Conservation (phyloP, 2,888 invertebrate genomes). For the Actias luna region DNA sequence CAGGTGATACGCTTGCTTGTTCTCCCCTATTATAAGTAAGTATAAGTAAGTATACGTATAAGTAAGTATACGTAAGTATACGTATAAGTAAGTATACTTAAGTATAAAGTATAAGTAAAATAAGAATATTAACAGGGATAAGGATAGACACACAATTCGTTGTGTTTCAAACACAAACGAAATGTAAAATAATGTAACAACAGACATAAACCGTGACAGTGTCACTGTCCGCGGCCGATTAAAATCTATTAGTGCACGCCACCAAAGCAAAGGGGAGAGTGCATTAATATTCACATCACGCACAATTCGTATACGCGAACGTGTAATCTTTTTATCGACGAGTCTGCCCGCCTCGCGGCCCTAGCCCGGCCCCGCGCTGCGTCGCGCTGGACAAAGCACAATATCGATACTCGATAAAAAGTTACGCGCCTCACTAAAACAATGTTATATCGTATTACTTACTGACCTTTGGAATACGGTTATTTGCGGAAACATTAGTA, state of each 20-base stretch:
- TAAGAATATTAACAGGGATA: no score
- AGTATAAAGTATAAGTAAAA: no score
- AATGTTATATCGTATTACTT: constrained; percentile 26
- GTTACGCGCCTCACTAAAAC: constrained; percentile 47
- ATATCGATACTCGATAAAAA: constrained; percentile 52
- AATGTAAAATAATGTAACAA: constrained; percentile 34
- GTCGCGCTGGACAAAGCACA: constrained; percentile 49
- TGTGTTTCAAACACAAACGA: constrained; percentile 20
- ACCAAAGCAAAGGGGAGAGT: constrained; percentile 59
- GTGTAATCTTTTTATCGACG: constrained; percentile 77
- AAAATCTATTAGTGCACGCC: constrained; percentile 72
- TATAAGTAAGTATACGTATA: no score
- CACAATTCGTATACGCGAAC: constrained; percentile 72
- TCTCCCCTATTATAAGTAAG: no score
- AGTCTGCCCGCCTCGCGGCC: constrained; percentile 42
- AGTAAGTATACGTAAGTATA: no score
- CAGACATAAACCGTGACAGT: constrained; percentile 45
- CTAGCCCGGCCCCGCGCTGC: constrained; percentile 22
- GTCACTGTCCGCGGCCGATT: constrained; percentile 63
- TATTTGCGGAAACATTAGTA: background rate
- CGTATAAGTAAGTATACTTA: no score
- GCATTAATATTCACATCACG: constrained; percentile 77
- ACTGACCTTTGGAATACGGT: constrained; percentile 6
- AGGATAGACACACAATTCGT: no score
- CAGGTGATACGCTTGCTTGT: no score